phyloP scores from a whole-genome alignment of 92 coral and sea anemone genomes.

The Phenganax stokvisi region DNA sequence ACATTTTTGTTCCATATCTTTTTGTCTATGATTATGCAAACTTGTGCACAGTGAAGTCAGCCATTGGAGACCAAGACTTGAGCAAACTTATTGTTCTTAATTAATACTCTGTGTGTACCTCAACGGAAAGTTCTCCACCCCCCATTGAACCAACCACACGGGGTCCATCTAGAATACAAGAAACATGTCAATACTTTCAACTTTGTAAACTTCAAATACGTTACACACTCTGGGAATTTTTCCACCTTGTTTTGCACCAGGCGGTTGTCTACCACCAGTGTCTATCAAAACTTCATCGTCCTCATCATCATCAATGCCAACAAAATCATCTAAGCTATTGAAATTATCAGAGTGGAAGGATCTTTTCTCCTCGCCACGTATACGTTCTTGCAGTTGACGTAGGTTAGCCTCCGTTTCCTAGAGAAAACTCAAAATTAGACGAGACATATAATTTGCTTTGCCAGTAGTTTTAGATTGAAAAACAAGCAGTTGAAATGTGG shows the following conservation, averaged over 20 bases:
- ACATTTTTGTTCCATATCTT: too few species aligned
- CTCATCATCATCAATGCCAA: slow-evolving; percentile 65
- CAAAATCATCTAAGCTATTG: slow-evolving; percentile 62
- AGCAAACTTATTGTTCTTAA: too few species aligned
- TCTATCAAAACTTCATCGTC: slow-evolving; percentile 84
- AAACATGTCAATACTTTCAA: neutral
- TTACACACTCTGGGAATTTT: slow-evolving; percentile 9
- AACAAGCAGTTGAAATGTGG: neutral
- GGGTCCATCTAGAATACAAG: slow-evolving; percentile 51
- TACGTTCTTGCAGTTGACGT: slow-evolving; percentile 54
- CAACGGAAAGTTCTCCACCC: slow-evolving; percentile 49
- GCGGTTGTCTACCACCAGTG: slow-evolving; percentile 51
- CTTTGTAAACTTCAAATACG: neutral
- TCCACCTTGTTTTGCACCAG: slow-evolving; percentile 51
- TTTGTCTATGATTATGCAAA: too few species aligned
- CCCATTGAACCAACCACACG: slow-evolving; percentile 93
- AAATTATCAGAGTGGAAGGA: slow-evolving; percentile 61
- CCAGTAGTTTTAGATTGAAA: neutral
- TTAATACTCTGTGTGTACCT: slow-evolving; percentile 24
- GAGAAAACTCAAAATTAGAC: neutral
- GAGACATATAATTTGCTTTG: neutral
- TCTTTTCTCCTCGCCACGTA: slow-evolving; percentile 44
- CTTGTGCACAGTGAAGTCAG: too few species aligned
- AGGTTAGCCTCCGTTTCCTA: slow-evolving; percentile 82
- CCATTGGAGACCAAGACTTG: too few species aligned